Conservation (phyloP, 2,797 vertebrate species). For the Dendrocincla fuliginosa region DNA sequence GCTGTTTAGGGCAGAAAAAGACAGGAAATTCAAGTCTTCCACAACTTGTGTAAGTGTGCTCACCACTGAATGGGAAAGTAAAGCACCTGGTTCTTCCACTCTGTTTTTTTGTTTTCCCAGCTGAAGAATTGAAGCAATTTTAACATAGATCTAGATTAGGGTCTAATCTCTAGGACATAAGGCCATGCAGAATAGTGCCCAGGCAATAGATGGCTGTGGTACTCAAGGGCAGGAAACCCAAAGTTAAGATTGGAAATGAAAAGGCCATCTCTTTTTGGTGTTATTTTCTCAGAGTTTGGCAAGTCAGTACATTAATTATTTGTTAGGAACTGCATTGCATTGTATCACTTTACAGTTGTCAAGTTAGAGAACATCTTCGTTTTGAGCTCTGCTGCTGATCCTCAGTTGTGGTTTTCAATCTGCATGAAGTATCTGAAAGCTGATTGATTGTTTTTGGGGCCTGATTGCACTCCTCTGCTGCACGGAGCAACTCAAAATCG, state of each 20-base stretch:
- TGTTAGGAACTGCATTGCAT: not conserved
- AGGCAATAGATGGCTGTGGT: not conserved
- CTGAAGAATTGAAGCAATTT: not conserved
- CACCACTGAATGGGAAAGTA: not conserved
- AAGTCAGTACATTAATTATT: not conserved
- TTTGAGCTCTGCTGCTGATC: not conserved
- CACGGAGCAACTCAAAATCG: not conserved
- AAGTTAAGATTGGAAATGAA: not conserved
- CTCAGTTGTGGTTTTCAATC: not conserved
- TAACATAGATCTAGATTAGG: not conserved
- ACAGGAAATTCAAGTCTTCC: not conserved
- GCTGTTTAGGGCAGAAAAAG: not conserved
- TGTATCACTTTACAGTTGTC: not conserved
- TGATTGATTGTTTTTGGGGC: not conserved
- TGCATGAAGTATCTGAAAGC: not conserved
- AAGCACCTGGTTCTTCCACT: not conserved
- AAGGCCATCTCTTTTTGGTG: not conserved
- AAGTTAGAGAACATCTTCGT: not conserved
- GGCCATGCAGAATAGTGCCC: not conserved
- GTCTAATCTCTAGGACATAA: not conserved
- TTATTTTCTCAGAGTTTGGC: not conserved
- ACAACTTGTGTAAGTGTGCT: accelerated
- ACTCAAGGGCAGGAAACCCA: not conserved
- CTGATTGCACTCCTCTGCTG: not conserved
- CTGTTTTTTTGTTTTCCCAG: not conserved